A percentile compares a stretch with the other conserved stretches of the same genome.
Conservation (phyloP, 2,797 vertebrate genomes). For the Tiaroga cobitis region DNA sequence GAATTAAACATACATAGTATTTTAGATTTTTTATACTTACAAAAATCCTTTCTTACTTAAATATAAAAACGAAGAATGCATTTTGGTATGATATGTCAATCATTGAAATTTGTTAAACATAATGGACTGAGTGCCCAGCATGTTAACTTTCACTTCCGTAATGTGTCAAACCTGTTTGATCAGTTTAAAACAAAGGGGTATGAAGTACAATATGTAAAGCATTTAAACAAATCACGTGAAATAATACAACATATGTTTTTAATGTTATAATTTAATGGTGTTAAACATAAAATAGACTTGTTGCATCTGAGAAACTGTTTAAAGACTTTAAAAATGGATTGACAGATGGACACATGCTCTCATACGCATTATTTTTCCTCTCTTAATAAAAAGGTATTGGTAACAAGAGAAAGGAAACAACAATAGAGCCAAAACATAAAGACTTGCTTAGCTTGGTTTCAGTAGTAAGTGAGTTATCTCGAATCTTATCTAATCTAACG, state of each 20-base stretch:
- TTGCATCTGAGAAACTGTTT: not conserved
- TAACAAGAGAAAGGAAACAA: not conserved
- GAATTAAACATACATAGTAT: not conserved
- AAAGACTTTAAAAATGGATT: not conserved
- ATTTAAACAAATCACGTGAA: not conserved
- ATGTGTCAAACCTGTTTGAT: conserved; percentile 64
- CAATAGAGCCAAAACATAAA: not conserved
- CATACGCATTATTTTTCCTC: not conserved
- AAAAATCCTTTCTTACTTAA: not conserved
- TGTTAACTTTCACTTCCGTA: conserved; percentile 53
- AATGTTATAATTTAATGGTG: not conserved
- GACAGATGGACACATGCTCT: not conserved
- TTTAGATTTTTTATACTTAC: not conserved
- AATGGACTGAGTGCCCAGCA: conserved; percentile 20
- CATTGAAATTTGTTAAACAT: not conserved
- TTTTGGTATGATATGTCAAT: not conserved
- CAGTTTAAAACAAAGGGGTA: conserved; percentile 55
- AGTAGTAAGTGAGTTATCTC: conserved; percentile 29
- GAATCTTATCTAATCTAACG: conserved; percentile 28
- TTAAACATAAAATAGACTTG: not conserved
- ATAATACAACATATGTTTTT: not conserved
- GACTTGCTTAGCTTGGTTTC: not conserved
- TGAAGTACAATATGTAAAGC: conserved; percentile 38
- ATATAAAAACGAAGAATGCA: not conserved
- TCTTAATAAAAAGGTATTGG: not conserved